Percentiles rank a stretch among this genome's conserved stretches.
Evolutionary conservation across 2,888 invertebrate genomes (phyloP).

Genomic region (Stenurella melanura): DNA sequence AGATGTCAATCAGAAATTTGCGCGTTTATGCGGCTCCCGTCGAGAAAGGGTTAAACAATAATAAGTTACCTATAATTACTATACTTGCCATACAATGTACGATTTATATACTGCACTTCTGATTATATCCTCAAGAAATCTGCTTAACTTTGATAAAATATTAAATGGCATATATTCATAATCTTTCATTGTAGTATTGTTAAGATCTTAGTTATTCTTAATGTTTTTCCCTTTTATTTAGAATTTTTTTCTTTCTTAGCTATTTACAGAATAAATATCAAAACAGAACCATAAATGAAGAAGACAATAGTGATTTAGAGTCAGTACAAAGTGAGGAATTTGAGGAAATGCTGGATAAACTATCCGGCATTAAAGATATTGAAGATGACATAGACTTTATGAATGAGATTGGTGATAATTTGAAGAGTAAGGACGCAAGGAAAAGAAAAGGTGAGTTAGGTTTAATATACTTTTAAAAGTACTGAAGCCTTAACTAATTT

Average conservation of each 20-base stretch:
- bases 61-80: no score
- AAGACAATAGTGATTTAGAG: constrained; percentile 80
- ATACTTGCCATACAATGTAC: no score
- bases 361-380: constrained; percentile 73
- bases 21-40: no score
- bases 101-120: no score
- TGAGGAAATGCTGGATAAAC: constrained; percentile 79
- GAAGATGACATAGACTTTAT: constrained; percentile 81
- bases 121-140: no score
- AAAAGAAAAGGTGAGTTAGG: constrained; percentile 46
- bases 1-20: no score
- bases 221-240: not conserved
- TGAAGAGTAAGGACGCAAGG: constrained; percentile 58
- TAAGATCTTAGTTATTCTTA: not conserved
- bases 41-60: no score
- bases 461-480: not conserved
- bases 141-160: no score
- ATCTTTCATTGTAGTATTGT: no score
- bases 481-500: not conserved
- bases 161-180: no score
- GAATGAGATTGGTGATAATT: constrained; percentile 78
- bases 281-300: constrained; percentile 71
- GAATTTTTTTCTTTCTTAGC: constrained; percentile 70
- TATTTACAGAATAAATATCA: constrained; percentile 76
- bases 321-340: constrained; percentile 88